Evolutionary conservation across 2,797 vertebrate genomes (phyloP), one percentile per base, ranked within the genome.

Genomic region (Cynopterus sphinx): DNA sequence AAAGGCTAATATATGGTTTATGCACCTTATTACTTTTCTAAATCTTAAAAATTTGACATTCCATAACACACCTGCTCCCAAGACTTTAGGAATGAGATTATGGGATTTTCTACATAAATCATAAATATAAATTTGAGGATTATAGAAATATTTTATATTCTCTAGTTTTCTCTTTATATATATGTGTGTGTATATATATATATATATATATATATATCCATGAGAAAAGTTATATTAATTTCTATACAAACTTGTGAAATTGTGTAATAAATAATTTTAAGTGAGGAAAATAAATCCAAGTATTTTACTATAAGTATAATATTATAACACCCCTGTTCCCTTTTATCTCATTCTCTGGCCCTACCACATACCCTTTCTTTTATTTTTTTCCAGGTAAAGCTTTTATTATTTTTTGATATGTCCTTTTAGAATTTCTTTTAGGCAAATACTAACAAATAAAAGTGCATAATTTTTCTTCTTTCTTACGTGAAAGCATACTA

Each of bases 401-500:
- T 91, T 95, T 95, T 70, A 79, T 89, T 88, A 71, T 77, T 70
- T 92, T 53, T 43, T 83, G 17, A 51, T 53, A 88, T 2, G 8
- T 89, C 26, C 55, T 84, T 68, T 77, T 24, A 75, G 51, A 77
- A 28, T 91, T 83, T 88, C 41, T 77, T 88, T 70, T 61, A 77
- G 61, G 41, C 28, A 87, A 61, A 59, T 79, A 87, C 39, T 49
- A 90, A 7, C 26, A 73, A 57, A 26, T 86, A 79, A 36, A 79
- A 86, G 15, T 67, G 33, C 43, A 5, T 81, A 39, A 8, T 91
- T 79, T 91, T 91, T 82, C 26, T 79, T 77, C 63, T 79, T 79
- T 67, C 68, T 81, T 65, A n/a, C 55, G 36, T 77, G 43, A 53
- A 94, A 36, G 39, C 55, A 73, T 46, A 87, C 3, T 28, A 5